Percentiles rank a stretch among this genome's conserved stretches.
phyloP scores from a whole-genome alignment of 2,113 vertebrate genomes.

The Hystrix cristata region DNA sequence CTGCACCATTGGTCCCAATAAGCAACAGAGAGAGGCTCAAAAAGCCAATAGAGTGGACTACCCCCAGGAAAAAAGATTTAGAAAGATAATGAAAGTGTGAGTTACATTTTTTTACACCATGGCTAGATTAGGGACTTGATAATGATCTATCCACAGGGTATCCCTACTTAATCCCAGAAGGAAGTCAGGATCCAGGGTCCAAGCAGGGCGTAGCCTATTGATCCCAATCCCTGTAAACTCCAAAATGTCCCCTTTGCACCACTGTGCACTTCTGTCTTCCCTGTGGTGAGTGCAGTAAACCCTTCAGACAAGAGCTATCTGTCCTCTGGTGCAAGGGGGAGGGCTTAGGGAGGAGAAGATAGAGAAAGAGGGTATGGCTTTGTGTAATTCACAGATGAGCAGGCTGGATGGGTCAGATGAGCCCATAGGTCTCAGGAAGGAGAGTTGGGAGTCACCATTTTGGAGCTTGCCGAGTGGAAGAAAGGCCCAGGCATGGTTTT shows the following conservation, averaged over 20 bases:
- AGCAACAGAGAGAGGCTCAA: not conserved
- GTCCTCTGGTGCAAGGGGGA: not conserved
- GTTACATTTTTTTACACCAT: not conserved
- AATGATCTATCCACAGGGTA: not conserved
- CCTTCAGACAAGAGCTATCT: not conserved
- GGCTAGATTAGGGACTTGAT: not conserved
- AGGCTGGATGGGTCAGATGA: rapidly evolving
- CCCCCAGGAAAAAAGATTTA: not conserved
- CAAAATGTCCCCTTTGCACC: not conserved
- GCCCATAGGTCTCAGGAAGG: not conserved
- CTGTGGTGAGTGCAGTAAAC: not conserved
- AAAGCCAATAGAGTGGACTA: not conserved
- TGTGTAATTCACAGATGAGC: not conserved
- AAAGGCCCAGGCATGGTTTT: not conserved
- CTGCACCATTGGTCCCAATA: not conserved
- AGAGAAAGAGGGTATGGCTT: not conserved
- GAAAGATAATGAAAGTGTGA: not conserved
- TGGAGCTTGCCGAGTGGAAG: not conserved
- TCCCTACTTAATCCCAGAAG: not conserved
- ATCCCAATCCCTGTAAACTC: not conserved
- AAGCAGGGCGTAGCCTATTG: too few relatives aligned
- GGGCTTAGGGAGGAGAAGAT: too few relatives aligned
- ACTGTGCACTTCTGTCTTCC: rapidly evolving
- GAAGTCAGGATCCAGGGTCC: not conserved
- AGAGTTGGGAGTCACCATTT: not conserved